Base-by-base conservation (phyloP, 2,113 vertebrate species). In the Falcunculus frontatus region DNA sequence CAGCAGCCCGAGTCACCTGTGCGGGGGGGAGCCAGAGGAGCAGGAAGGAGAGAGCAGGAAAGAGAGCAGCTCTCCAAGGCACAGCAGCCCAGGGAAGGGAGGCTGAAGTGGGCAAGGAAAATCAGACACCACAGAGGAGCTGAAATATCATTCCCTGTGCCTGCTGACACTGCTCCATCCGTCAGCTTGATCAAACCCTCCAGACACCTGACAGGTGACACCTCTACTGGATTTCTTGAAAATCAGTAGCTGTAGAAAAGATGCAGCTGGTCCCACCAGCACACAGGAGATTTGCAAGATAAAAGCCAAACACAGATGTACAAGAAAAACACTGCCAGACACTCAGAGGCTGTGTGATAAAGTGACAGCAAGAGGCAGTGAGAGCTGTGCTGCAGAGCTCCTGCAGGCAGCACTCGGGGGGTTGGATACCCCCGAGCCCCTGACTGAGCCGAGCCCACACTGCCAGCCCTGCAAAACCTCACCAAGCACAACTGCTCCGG, bases 61-160 rank as follows among this genome's bases (percentile, higher is more conserved):
- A 14, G 25, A 16, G 12, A 57, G 52, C 16, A 4, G 64, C 27
- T 20, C 53, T 2, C 5, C 2, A 1, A 26, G 39, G 76, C 37
- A 37, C 11, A 4, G 44, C 52, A 35, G 64, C 59, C 32, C 2
- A 6, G 41, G 46, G 10, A n/a, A 41, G n/a, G 46, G 16, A 9
- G 53, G 69, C 57, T 75, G 72, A 25, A 6, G 16, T 0, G 10
- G 5, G 27, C 21, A 29, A 53, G 73, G 52, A 15, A 30, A 14
- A 26, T 8, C 29, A 13, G 3, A 5, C 37, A 32, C 9, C 35
- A 12, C 0, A 0, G 56, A 67, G 67, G 16, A 87, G 42, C 15
- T 22, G 9, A 20, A 16, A 4, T 0, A 7, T 5, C 70, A 1
- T 5, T 7, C 7, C 52, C 79, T 29, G 41, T 15, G 72, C 80